phyloP scores from a whole-genome alignment of 2,797 vertebrate species.

The Limnodromus scolopaceus region DNA sequence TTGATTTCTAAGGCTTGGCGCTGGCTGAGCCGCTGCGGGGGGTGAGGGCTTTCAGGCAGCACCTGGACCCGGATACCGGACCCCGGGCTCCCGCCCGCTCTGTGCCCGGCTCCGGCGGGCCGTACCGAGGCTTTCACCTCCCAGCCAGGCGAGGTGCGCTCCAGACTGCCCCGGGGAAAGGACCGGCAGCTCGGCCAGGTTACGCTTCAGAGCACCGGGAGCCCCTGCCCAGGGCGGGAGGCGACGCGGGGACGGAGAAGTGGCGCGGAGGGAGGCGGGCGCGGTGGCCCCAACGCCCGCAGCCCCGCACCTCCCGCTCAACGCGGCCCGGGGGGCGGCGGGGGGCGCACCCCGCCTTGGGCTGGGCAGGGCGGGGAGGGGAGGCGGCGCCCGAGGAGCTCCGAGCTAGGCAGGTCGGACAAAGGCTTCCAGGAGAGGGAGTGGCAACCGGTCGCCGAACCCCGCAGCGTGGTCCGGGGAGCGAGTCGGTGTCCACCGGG shows the following conservation, averaged over 20 bases:
- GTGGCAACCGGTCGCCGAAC: neutral
- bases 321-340: neutral
- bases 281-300: neutral
- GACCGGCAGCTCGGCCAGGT: neutral
- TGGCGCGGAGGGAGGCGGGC: neutral
- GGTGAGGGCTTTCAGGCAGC: neutral
- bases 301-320: neutral
- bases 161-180: neutral
- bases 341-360: neutral
- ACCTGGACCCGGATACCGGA: neutral
- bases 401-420: neutral
- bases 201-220: neutral
- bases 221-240: neutral
- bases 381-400: neutral
- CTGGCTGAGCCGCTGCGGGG: neutral
- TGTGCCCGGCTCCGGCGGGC: neutral
- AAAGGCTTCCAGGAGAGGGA: conserved; percentile 24
- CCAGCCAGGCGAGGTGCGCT: neutral
- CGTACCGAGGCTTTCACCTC: neutral
- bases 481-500: neutral
- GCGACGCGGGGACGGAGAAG: neutral
- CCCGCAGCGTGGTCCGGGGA: neutral
- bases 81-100: neutral
- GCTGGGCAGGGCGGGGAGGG: no score
- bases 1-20: neutral